Evolutionary conservation across 2,113 vertebrate species (phyloP), one percentile per base, ranked within the genome.

Genomic region (Rhynchopsitta pachyrhyncha): DNA sequence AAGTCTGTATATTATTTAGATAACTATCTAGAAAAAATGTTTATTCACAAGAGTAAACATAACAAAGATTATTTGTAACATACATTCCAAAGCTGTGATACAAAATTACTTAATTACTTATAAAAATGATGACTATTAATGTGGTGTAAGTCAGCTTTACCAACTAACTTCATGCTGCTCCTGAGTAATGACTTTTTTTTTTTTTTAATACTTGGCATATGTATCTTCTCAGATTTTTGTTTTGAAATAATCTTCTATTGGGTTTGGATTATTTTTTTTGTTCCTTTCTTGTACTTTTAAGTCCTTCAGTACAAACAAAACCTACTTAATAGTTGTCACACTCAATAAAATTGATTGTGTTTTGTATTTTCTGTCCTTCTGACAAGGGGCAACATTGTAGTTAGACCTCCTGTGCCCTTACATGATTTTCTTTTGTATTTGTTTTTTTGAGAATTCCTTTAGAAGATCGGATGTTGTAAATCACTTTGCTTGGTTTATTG

Each of bases 401-500:
- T 83, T 78, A 92, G 52, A 79, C 44, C 27, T 86, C 20, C 50
- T 89, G 47, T 5, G 2, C 31, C 68, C 70, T 68, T 83, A 81
- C 27, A 68, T 82, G 76, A 63, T 50, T 27, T 75, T 91, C 41
- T 46, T 86, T 78, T 86, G 47, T 59, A 42, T 82, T 92, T 92
- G 33, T 53, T 92, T 79, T 82, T 71, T 55, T 68, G 62, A 60
- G 33, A 78, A 94, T 93, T 89, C 62, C 66, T 91, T 52, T 69
- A n/a, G 52, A 95, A 84, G 84, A 91, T 82, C 73, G 75, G 66
- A 64, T 71, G 31, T 81, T 87, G 88, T 77, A 89, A 81, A 53
- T 94, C 4, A 50, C 84, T 85, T 87, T 64, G 11, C 39, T 85
- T 80, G 13, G 23, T 94, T 97, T 95, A 82, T 85, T 93, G 52